Conservation (phyloP, 2,113 vertebrate species). For the Carettochelys insculpta region DNA sequence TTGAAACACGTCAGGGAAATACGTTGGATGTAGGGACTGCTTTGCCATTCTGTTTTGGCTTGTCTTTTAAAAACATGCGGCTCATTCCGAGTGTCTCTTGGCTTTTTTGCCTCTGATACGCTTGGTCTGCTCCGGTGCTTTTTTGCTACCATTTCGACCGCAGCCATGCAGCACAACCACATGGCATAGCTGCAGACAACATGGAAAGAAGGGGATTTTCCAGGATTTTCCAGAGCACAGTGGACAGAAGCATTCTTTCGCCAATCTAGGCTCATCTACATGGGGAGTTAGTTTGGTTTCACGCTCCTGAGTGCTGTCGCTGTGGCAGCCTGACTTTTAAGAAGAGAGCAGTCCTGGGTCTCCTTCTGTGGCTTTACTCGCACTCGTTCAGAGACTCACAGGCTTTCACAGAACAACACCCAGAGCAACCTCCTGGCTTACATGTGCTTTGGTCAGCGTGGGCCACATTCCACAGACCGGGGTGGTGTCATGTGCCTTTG, state of each 20-base stretch:
- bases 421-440: background rate
- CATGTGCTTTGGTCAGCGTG: background rate
- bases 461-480: no score
- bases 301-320: no score
- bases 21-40: background rate
- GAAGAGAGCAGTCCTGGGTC: background rate
- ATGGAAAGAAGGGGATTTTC: background rate
- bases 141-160: background rate
- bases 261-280: background rate
- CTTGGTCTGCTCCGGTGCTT: background rate
- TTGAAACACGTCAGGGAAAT: background rate
- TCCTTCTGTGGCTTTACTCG: background rate
- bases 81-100: background rate
- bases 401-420: background rate
- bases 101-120: background rate
- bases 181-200: no score
- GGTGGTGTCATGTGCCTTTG: background rate
- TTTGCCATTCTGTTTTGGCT: background rate
- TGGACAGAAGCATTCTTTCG: background rate
- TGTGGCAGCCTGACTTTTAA: background rate
- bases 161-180: no score
- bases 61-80: background rate
- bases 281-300: no score
- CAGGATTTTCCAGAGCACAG: background rate
- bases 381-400: background rate